A percentile compares a stretch with the other conserved stretches of the same genome.
Evolutionary conservation across 1,140 invertebrate genomes (phyloP).

Genomic region (Nixonia krombeini): DNA sequence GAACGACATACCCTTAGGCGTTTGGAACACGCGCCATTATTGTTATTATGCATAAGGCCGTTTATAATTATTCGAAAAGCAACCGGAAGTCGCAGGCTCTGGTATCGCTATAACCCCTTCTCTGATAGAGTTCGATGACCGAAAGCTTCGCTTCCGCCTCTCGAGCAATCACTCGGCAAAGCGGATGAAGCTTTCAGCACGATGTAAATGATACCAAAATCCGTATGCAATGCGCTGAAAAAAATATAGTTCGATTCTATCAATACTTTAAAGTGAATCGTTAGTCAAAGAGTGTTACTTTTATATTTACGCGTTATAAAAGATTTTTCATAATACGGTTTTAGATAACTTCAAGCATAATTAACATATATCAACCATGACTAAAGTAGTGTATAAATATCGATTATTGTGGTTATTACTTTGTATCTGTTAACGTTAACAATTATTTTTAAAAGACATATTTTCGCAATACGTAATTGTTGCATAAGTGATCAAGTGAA

Average conservation of each 20-base stretch:
- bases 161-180: conserved; percentile 21
- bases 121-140: conserved; percentile 29
- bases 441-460: conserved; percentile 18
- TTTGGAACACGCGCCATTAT: conserved; percentile 52
- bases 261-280: no score
- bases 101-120: conserved; percentile 39
- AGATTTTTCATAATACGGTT: no score
- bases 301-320: no score
- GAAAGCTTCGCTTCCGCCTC: conserved; percentile 30
- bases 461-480: conserved; percentile 37
- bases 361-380: no score
- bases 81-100: conserved; percentile 49
- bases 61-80: conserved; percentile 54
- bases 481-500: conserved; percentile 34
- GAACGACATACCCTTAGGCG: conserved; percentile 62
- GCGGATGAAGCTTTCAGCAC: not conserved
- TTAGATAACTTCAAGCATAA: no score
- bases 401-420: no score
- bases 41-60: conserved; percentile 53
- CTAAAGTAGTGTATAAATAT: no score
- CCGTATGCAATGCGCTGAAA: no score
- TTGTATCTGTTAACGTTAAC: conserved; percentile 9
- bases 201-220: no score
- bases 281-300: no score
- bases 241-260: no score